A percentile compares a stretch with the other conserved stretches of the same genome.
Evolutionary conservation across 1,140 invertebrate species (phyloP).

Genomic region (Panulirus ornatus): DNA sequence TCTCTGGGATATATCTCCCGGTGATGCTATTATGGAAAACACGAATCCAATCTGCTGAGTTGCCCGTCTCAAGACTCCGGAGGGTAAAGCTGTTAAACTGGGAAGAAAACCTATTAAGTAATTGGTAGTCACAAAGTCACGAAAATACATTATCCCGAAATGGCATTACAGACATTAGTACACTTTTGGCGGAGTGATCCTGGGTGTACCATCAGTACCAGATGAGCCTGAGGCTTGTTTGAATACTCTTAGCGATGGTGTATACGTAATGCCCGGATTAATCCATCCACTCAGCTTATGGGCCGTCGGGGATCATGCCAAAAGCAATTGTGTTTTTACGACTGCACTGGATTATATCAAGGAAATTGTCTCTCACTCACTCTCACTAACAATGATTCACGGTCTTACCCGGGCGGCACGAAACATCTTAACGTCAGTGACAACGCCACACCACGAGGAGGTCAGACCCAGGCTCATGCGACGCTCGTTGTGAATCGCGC

Average conservation of each 20-base stretch:
- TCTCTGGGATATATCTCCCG: slow-evolving; percentile 17
- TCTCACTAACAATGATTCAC: too few species aligned
- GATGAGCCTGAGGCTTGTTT: neutral
- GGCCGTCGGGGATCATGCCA: neutral
- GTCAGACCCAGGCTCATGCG: too few species aligned
- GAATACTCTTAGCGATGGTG: neutral
- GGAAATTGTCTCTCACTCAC: slow-evolving; percentile 12
- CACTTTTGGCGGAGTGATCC: neutral
- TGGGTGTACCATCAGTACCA: neutral
- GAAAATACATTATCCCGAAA: neutral
- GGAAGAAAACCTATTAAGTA: neutral
- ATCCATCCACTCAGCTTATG: neutral
- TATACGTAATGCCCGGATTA: neutral
- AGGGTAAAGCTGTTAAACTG: neutral
- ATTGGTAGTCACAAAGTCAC: neutral
- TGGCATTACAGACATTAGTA: neutral
- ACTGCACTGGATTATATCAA: neutral
- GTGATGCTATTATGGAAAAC: slow-evolving; percentile 22
- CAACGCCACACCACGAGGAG: too few species aligned
- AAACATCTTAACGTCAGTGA: too few species aligned
- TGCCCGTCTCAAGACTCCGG: slow-evolving; percentile 3
- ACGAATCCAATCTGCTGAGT: slow-evolving; percentile 18
- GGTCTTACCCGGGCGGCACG: too few species aligned
- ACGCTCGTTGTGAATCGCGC: too few species aligned
- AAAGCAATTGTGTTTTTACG: neutral